phyloP scores from a whole-genome alignment of 2,113 vertebrate species.

The Plecotus auritus region DNA sequence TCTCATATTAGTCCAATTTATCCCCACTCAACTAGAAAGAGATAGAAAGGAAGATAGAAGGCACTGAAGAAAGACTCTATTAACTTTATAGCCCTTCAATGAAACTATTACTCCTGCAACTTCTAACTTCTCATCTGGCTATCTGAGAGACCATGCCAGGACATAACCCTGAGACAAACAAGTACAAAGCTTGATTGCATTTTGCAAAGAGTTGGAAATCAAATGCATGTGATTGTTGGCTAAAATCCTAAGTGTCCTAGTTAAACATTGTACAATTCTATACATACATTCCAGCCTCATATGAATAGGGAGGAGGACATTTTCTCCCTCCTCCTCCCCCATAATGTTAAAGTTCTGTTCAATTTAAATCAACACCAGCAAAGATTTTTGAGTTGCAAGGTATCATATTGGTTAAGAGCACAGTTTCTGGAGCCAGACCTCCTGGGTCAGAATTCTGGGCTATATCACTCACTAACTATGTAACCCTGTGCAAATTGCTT shows the following conservation, averaged over 20 bases:
- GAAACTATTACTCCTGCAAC: constrained; percentile 33
- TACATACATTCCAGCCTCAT: not conserved
- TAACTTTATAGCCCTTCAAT: constrained; percentile 59
- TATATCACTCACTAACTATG: not conserved
- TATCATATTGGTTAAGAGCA: not conserved
- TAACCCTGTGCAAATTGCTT: not conserved
- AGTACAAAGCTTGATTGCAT: constrained; percentile 27
- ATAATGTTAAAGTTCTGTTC: not conserved
- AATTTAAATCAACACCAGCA: not conserved
- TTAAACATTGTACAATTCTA: constrained; percentile 13
- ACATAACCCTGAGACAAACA: constrained; percentile 42
- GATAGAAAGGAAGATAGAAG: constrained; percentile 55
- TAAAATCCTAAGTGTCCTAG: not conserved
- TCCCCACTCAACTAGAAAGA: constrained; percentile 59
- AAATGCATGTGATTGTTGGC: constrained; percentile 12
- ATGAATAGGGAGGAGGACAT: not conserved
- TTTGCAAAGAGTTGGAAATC: constrained; percentile 39
- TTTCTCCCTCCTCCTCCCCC: not conserved
- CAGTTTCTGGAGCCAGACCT: not conserved
- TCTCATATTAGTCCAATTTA: constrained; percentile 69
- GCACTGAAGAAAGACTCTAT: constrained; percentile 55
- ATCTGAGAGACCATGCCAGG: not conserved
- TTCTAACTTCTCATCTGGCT: constrained; percentile 57
- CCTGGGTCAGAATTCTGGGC: not conserved
- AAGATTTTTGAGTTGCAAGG: not conserved